phyloP scores from a whole-genome alignment of 53 echinoderm and acorn worm genomes.

The Apostichopus leukothele region DNA sequence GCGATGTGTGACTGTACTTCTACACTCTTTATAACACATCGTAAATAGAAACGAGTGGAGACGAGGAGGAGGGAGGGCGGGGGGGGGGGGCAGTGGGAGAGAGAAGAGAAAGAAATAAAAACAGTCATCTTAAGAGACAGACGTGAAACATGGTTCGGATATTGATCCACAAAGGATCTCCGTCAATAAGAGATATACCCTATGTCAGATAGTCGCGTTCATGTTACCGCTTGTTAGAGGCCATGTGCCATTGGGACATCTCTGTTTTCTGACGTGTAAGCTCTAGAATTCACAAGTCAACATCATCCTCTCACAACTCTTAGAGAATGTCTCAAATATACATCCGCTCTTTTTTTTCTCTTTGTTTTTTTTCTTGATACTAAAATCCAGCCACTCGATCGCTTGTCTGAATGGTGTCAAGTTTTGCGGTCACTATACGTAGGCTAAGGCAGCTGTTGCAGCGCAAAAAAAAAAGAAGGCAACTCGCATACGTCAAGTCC shows the following conservation, averaged over 20 bases:
- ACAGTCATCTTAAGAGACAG: neutral
- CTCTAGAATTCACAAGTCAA: neutral
- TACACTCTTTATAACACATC: too few relatives aligned
- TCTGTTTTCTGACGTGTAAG: neutral
- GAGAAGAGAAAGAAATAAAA: too few relatives aligned
- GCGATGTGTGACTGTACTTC: too few relatives aligned
- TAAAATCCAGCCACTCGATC: neutral
- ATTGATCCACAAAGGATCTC: neutral
- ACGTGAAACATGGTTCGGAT: neutral
- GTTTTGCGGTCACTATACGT: neutral
- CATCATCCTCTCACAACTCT: neutral
- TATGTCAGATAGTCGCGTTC: neutral
- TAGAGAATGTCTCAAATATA: neutral
- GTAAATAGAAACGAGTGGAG: too few relatives aligned
- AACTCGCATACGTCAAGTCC: too few relatives aligned
- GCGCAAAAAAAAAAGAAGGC: too few relatives aligned
- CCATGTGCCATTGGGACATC: neutral
- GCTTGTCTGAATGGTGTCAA: neutral
- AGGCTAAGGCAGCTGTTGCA: too few relatives aligned
- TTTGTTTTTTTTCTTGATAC: neutral
- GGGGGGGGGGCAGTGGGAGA: too few relatives aligned
- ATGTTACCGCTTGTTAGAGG: neutral
- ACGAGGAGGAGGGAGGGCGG: too few relatives aligned
- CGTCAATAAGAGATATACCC: neutral
- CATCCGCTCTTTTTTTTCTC: neutral